Evolutionary conservation across 2,888 invertebrate genomes (phyloP), one percentile per base, ranked within the genome.

Genomic region (Oxyteleia sp.): DNA sequence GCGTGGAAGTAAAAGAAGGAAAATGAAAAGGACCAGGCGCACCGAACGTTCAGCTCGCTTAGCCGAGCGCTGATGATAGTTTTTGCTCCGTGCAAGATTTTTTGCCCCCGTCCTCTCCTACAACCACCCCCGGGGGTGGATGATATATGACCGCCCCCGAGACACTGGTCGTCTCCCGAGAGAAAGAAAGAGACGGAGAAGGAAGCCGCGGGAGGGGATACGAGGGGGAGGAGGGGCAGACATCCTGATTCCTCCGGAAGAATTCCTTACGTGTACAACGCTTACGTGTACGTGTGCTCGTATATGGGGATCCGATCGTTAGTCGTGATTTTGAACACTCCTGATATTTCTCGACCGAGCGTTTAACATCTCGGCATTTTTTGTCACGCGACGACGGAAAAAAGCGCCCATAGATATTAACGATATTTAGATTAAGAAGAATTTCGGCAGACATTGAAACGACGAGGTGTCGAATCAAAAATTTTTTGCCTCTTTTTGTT

Each of bases 81-180:
- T 93, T 93, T 93, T 93, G 92, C 91, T 86, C 86, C 13, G 78
- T 88, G 89, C 87, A 91, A 92, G 92, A 84, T 84, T 86, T 81
- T 85, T 84, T 86, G 83, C n/a, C 82, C 83, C 86, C 80, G 82
- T 82, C 86, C 84, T 72, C 81, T 84, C 84, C 84, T 79, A 76
- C 79, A 75, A 64, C 82, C 78, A 82, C 80, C 86, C 84, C 84
- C 82, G 85, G 87, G 88, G 92, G 92, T 92, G 92, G 91, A 93
- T 93, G 92, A 93, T 93, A 93, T 93, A 93, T 92, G 92, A 91
- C 89, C n/a, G n/a, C n/a, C n/a, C n/a, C n/a, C n/a, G n/a, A n/a
- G n/a, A n/a, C n/a, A n/a, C n/a, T n/a, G n/a, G n/a, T n/a, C n/a
- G n/a, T n/a, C n/a, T n/a, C n/a, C n/a, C n/a, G n/a, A n/a, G n/a